Conservation (phyloP, 2,888 invertebrate genomes). For the Agrilus mali region DNA sequence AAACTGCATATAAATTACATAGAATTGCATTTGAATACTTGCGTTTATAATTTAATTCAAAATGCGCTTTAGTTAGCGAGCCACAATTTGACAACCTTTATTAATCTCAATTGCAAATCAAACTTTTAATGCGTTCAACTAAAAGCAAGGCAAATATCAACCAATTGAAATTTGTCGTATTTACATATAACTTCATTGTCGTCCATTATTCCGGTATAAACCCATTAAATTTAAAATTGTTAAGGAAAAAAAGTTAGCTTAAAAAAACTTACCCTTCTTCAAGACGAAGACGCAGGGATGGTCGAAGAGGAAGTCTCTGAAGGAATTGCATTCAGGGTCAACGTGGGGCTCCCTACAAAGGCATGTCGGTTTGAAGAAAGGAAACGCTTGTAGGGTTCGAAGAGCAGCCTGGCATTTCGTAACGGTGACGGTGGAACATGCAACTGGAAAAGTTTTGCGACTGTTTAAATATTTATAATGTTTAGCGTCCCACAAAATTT, state of each 20-base stretch:
- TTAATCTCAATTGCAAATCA: no score
- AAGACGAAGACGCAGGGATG: slow-evolving; percentile 85
- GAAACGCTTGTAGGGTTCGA: slow-evolving; percentile 78
- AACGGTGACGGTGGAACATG: slow-evolving; percentile 85
- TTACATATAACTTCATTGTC: no score
- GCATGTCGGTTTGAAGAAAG: slow-evolving; percentile 88
- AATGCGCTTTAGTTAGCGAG: no score
- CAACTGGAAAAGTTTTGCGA: slow-evolving; percentile 53
- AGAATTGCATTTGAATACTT: no score
- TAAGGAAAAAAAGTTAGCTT: neutral
- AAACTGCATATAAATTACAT: no score
- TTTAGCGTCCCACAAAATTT: slow-evolving; percentile 5
- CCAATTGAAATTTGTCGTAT: no score
- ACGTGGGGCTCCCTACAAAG: slow-evolving; percentile 82
- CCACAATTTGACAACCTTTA: no score
- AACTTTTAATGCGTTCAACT: no score
- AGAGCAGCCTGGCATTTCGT: slow-evolving; percentile 87
- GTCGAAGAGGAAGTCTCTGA: slow-evolving; percentile 85
- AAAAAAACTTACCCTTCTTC: slow-evolving; percentile 64
- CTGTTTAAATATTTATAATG: slow-evolving; percentile 10
- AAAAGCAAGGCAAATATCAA: no score
- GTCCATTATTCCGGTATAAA: neutral
- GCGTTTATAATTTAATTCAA: no score
- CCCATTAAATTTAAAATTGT: neutral
- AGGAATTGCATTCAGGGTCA: slow-evolving; percentile 86